Conservation (phyloP, 2,797 vertebrate species). For the Manis pentadactyla region DNA sequence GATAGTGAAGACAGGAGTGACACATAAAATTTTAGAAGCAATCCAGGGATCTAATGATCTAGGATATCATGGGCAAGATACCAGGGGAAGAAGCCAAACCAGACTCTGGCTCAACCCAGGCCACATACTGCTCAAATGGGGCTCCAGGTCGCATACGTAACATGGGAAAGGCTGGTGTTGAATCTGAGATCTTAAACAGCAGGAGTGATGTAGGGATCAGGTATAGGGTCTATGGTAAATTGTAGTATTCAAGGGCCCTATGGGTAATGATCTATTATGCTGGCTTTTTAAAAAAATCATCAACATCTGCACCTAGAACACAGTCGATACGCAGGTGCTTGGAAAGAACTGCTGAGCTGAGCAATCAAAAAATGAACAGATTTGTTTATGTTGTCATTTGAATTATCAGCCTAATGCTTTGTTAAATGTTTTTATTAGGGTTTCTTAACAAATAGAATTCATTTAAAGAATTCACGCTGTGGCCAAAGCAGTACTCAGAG, state of each 20-base stretch:
- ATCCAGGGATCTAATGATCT: neutral
- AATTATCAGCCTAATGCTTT: conserved; percentile 21
- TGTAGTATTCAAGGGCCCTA: neutral
- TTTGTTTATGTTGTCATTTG: conserved; percentile 38
- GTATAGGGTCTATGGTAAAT: neutral
- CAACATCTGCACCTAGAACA: neutral
- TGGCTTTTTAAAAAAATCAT: neutral
- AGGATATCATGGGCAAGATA: neutral
- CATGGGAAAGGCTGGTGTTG: neutral
- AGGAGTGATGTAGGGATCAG: neutral
- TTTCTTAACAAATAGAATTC: conserved; percentile 45
- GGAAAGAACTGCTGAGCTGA: neutral
- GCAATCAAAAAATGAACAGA: conserved; percentile 24
- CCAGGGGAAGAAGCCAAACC: neutral
- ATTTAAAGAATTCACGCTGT: conserved; percentile 48
- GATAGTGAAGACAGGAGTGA: neutral
- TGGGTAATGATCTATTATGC: neutral
- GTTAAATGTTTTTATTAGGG: conserved; percentile 47
- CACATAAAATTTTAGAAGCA: neutral
- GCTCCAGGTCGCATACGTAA: neutral
- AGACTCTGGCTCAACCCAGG: neutral
- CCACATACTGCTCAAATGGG: neutral
- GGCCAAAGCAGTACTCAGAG: neutral
- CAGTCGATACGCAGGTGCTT: neutral
- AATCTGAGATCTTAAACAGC: neutral